phyloP scores from a whole-genome alignment of 1,140 invertebrate genomes.

The Drosophila novamexicana region DNA sequence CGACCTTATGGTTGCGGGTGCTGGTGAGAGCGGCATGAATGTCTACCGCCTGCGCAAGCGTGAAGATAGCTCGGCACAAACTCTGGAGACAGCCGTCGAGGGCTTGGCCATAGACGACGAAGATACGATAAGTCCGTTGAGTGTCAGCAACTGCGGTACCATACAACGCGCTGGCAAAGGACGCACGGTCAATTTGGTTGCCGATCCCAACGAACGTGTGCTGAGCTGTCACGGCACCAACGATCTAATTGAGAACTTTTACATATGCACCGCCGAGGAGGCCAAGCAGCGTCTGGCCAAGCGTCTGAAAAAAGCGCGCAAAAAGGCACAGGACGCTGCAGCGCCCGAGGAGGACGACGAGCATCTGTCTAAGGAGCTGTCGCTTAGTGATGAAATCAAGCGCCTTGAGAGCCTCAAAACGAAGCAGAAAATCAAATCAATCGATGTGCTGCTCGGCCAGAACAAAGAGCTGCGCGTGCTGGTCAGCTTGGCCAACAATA shows the following conservation, averaged over 20 bases:
- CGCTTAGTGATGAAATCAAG: constrained; percentile 90
- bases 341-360: constrained; percentile 53
- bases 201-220: constrained; percentile 88
- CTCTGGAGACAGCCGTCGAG: constrained; percentile 86
- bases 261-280: constrained; percentile 91
- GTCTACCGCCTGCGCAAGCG: constrained; percentile 90
- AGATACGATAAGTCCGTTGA: constrained; percentile 87
- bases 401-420: constrained; percentile 89
- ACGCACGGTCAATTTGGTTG: constrained; percentile 88
- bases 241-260: constrained; percentile 92
- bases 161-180: constrained; percentile 91
- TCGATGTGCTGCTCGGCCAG: constrained; percentile 88
- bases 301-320: constrained; percentile 88
- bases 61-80: constrained; percentile 84
- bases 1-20: constrained; percentile 93
- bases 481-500: constrained; percentile 89
- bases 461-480: constrained; percentile 89
- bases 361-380: constrained; percentile 69
- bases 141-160: constrained; percentile 90
- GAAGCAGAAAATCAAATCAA: constrained; percentile 89
- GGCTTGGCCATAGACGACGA: constrained; percentile 74
- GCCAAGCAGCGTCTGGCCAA: constrained; percentile 89
- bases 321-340: constrained; percentile 85
- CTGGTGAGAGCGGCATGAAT: constrained; percentile 92
- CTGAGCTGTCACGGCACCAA: constrained; percentile 94